Evolutionary conservation across 2,888 invertebrate genomes (phyloP), one percentile per base, ranked within the genome.

Genomic region (Prosopocoilus inquinatus): DNA sequence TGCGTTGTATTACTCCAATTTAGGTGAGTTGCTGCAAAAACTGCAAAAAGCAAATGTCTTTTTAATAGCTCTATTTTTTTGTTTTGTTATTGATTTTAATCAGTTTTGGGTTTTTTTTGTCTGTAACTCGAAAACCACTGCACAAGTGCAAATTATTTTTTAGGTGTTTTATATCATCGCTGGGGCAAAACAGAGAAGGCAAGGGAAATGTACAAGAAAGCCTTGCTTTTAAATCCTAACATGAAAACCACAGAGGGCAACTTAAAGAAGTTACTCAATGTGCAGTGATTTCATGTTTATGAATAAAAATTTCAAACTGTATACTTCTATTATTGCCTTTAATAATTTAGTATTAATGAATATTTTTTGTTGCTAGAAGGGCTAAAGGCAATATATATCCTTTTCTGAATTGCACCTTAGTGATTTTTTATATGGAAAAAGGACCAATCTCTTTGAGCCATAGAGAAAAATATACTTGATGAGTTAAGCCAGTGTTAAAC

Each of bases 111-210:
- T 52, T 13, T 45, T 55, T 20, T 43, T 50, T 16, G 36, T 15
- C 16, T n/a, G n/a, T n/a, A 16, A 16, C 16, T 16, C 16, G n/a
- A 49, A 32, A 9, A 33, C 50, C 2, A 35, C 5, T n/a, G n/a
- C n/a, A n/a, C n/a, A n/a, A n/a, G n/a, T n/a, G n/a, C n/a, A n/a
- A n/a, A 47, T 12, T 9, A 7, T 13, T 36, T 64, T 59, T 9
- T 74, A 90, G 92, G 91, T 55, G 94, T 96, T 13, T 80, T 96
- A n/a, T 95, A 95, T 75, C 95, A 95, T 78, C 86, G 94, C 15
- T 94, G 94, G 94, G 88, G 88, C 60, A 92, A 89, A 76, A 81
- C 83, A 55, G 80, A 83, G 4, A 78, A 84, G 65, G 96, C 96
- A 0, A 83, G 87, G 69, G 74, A 81, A 60, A 85, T 88, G 79